These are phyloP conservation scores for Pycnonotus jocosus DNA, from an alignment of 2,113 vertebrate species.

Conservation along the genomic window DNA sequence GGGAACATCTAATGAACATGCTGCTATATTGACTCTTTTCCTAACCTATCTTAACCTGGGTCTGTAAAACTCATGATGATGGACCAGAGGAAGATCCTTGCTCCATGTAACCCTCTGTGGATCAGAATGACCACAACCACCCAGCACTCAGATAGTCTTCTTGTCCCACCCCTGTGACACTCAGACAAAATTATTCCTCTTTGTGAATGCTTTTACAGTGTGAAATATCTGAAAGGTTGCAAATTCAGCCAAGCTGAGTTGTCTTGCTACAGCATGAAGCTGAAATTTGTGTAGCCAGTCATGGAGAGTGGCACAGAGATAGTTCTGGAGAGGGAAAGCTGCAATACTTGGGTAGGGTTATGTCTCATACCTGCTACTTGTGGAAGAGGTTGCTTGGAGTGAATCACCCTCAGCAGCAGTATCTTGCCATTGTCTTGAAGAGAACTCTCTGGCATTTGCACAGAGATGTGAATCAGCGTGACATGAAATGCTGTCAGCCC, in stretches of 20 bases:
- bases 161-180: not conserved
- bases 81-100: not conserved
- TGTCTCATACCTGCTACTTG: not conserved
- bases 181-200: not conserved
- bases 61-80: not conserved
- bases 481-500: accelerated
- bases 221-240: not conserved
- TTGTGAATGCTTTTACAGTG: not conserved
- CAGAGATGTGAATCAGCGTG: not conserved
- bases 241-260: not conserved
- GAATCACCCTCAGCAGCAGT: not conserved
- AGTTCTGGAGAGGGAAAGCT: not conserved
- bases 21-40: not conserved
- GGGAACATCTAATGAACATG: not conserved
- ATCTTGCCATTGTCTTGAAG: not conserved
- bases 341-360: not conserved
- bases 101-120: not conserved
- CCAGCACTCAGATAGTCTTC: not conserved
- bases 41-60: not conserved
- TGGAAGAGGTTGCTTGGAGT: not conserved
- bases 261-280: not conserved
- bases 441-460: not conserved
- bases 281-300: not conserved
- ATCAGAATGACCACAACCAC: not conserved
- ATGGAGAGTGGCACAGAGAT: not conserved